Evolutionary conservation across 1,140 invertebrate species (phyloP), one percentile per base, ranked within the genome.

Genomic region (Calephelis virginiensis): DNA sequence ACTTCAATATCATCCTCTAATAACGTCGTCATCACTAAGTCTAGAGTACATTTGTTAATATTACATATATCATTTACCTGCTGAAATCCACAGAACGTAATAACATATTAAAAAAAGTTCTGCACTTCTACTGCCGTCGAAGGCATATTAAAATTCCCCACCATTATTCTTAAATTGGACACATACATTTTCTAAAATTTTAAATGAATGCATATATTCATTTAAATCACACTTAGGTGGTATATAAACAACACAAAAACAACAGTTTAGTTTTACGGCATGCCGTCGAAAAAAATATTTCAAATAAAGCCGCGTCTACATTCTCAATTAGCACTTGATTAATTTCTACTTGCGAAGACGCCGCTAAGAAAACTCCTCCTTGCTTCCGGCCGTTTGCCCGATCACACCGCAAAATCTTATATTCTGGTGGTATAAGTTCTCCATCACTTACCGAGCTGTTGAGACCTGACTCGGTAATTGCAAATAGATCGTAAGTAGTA

Each of bases 141-240:
- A 38, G 53, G 53, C 53, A 59, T 37, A 59, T 12, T 59, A 59
- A 59, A 37, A 59, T 38, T 6, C 28, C 28, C 53, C 53, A 59
- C 5, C 10, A 59, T 10, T 59, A 59, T 59, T 59, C 37, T 59
- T 11, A n/a, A 37, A 59, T 6, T n/a, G 5, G 1, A 37, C 1
- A 59, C 53, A 59, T 6, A 59, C 11, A 37, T 59, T 59, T n/a
- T 59, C 53, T 56, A 56, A 59, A 12, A 59, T 59, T 59, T 59
- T 17, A 59, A 59, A 59, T 12, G 37, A 59, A 59, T 12, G 53
- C 28, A 12, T 38, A n/a, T 59, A 38, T 38, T 59, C 11, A 12
- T 38, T 59, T 12, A 8, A 12, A 8, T 59, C 12, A 59, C 28
- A 59, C 11, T 38, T 59, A 8, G 28, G 37, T n/a, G 56, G 53